phyloP scores from a whole-genome alignment of 2,113 vertebrate genomes.

The Sialia sialis region DNA sequence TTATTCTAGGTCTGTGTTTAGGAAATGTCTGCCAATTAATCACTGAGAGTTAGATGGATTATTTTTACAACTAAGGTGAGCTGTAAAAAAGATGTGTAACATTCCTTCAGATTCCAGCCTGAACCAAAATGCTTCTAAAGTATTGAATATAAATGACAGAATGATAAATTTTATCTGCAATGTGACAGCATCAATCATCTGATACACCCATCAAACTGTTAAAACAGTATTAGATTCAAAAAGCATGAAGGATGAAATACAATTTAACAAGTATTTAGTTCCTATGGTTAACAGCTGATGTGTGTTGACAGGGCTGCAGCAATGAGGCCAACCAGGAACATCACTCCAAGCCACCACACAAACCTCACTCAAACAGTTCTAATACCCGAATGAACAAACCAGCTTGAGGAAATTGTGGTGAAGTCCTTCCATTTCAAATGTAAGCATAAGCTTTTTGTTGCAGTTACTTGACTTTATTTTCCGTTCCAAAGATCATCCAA shows the following conservation, averaged over 20 bases:
- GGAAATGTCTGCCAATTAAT: background rate
- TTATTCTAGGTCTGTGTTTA: background rate
- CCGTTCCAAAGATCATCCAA: background rate
- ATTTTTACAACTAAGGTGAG: background rate
- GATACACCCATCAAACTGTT: background rate
- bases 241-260: background rate
- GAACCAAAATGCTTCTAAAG: background rate
- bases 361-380: background rate
- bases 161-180: background rate
- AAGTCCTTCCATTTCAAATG: background rate
- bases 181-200: constrained; percentile 27
- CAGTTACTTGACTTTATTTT: background rate
- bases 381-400: background rate
- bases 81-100: background rate
- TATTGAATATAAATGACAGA: constrained; percentile 5
- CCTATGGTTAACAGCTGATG: background rate
- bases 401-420: background rate
- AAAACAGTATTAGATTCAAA: background rate
- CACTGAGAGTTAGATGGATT: background rate
- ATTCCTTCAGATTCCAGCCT: background rate
- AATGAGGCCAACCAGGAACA: background rate
- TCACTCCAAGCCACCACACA: background rate
- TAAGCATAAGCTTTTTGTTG: background rate
- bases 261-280: background rate
- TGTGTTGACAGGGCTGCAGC: background rate